A percentile compares a stretch with the other conserved stretches of the same genome.
Evolutionary conservation across 2,113 vertebrate species (phyloP).

Genomic region (Oreochromis spilurus): DNA sequence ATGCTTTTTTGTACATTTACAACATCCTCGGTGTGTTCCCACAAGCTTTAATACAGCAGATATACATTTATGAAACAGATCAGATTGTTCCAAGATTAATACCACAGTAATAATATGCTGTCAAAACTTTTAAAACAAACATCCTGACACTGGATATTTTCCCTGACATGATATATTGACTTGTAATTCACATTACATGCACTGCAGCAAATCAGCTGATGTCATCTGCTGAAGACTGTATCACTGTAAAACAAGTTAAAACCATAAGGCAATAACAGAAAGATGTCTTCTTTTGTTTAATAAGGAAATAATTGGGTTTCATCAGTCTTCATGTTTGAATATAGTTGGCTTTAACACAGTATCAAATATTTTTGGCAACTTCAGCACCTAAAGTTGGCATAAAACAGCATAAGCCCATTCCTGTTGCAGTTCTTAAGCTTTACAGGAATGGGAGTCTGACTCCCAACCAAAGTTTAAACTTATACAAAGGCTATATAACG

Average conservation of each 20-base stretch:
- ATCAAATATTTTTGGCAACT: neutral
- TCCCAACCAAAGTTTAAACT: too few relatives aligned
- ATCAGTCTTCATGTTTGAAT: neutral
- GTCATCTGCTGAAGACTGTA: neutral
- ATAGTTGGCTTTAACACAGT: neutral
- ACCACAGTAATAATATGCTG: neutral
- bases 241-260: neutral
- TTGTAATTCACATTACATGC: neutral
- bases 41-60: neutral
- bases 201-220: neutral
- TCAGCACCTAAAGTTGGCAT: neutral
- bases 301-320: neutral
- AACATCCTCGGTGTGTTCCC: neutral
- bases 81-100: neutral
- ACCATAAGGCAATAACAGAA: neutral
- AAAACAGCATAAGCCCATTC: neutral
- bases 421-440: neutral
- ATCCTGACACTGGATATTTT: neutral
- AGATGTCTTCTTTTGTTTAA: neutral
- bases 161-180: neutral
- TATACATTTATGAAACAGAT: neutral
- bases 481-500: too few relatives aligned
- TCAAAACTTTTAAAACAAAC: conserved; percentile 7
- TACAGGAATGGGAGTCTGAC: too few relatives aligned
- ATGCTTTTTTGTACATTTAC: neutral